These are phyloP conservation scores for Tachyglossus aculeatus DNA, from an alignment of 2,797 vertebrate species.

Conservation along the genomic window DNA sequence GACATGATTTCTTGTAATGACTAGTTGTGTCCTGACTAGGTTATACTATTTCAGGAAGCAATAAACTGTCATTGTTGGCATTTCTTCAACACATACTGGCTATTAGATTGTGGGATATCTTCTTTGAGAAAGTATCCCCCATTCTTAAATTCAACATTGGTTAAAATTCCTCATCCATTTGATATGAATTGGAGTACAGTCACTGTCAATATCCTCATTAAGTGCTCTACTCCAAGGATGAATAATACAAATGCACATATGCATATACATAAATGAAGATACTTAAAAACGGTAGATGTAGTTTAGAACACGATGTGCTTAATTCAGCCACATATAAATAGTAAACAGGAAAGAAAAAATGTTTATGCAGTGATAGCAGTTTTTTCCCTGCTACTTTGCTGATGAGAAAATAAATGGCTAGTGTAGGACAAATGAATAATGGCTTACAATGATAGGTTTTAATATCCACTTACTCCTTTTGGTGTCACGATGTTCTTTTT, in stretches of 20 bases:
- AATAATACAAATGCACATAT: background rate
- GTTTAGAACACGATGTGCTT: background rate
- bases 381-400: conserved; percentile 46
- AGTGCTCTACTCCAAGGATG: background rate
- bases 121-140: conserved; percentile 27
- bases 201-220: conserved; percentile 9
- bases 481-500: conserved; percentile 34
- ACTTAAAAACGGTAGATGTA: background rate
- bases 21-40: conserved; percentile 5
- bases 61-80: conserved; percentile 28
- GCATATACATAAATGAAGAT: background rate
- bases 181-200: background rate
- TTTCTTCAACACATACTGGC: conserved; percentile 16
- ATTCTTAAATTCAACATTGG: background rate
- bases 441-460: conserved; percentile 48
- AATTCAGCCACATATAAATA: conserved; percentile 5
- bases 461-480: conserved; percentile 28
- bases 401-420: conserved; percentile 48
- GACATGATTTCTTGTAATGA: conserved; percentile 27
- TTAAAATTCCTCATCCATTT: conserved; percentile 26
- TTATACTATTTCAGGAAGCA: conserved; percentile 23
- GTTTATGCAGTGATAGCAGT: conserved; percentile 20
- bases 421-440: conserved; percentile 42
- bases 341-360: conserved; percentile 36
- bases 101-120: conserved; percentile 21